A percentile compares a stretch with the other conserved stretches of the same genome.
Evolutionary conservation across 2,888 invertebrate species (phyloP).

Genomic region (Octodonta nipae): DNA sequence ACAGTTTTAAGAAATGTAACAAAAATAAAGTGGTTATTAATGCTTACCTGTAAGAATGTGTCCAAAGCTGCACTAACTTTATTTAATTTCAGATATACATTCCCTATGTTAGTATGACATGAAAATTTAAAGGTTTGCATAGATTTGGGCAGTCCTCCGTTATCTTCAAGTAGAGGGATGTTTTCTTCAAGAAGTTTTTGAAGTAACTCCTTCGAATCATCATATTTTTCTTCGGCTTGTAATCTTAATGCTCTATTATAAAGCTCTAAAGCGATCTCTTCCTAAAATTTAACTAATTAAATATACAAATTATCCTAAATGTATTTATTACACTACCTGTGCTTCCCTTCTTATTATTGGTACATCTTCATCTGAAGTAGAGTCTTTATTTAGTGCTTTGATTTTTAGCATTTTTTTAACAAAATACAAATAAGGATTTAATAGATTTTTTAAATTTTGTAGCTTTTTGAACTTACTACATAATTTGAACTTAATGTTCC

Average conservation of each 20-base stretch:
- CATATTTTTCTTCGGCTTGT: conserved; percentile 49
- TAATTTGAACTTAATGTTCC: too few relatives aligned
- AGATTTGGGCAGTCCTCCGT: conserved; percentile 42
- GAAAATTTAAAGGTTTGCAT: conserved; percentile 69
- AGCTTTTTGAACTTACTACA: too few relatives aligned
- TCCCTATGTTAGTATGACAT: conserved; percentile 68
- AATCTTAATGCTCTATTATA: conserved; percentile 66
- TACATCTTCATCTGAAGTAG: conserved; percentile 39
- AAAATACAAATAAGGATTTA: too few relatives aligned
- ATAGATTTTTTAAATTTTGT: too few relatives aligned
- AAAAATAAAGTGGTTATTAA: too few relatives aligned
- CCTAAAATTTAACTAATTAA: conserved; percentile 32
- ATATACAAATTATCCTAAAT: neutral
- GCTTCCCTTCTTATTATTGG: conserved; percentile 46
- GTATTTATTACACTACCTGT: conserved; percentile 32
- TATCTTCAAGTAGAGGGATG: conserved; percentile 39
- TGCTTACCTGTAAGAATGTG: conserved; percentile 49
- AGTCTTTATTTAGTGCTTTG: conserved; percentile 44
- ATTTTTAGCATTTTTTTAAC: conserved; percentile 38
- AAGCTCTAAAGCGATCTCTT: conserved; percentile 66
- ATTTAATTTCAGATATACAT: conserved; percentile 47
- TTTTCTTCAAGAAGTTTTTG: conserved; percentile 50
- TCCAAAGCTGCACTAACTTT: conserved; percentile 52
- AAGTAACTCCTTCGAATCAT: conserved; percentile 55
- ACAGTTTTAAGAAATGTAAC: too few relatives aligned